Base-by-base conservation (phyloP, 2,888 invertebrate genomes). In the Lasiommata megera region DNA sequence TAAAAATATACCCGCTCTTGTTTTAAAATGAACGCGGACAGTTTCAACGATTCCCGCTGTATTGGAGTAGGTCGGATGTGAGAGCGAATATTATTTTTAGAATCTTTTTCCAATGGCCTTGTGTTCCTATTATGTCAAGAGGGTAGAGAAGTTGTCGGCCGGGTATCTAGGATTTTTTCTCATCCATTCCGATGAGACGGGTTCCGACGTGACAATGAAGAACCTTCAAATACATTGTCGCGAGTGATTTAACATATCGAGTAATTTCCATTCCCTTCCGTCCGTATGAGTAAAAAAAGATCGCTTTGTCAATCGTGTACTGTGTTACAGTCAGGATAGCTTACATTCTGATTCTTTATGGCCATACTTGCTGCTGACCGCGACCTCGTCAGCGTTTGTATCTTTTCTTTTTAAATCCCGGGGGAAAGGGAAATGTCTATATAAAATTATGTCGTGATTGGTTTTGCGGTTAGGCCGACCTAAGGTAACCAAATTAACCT, bases 41-140 rank as follows among this genome's bases (percentile, higher is more conserved):
- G 56, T 57, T 38, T 57, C 29, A 60, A 60, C 38, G 47, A 58
- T 54, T 60, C 44, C 31, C 54, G 51, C 41, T 46, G 50, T 60
- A 56, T 61, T 52, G 58, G 56, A 63, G 57, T 56, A 58, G 59
- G 57, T 65, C 46, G 51, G 51, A 36, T 61, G 54, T 54, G 58
- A 57, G 59, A 59, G 63, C 44, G 48, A 58, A 52, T 58, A 63
- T 63, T 65, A 61, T 65, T 65, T 64, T 64, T 63, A 66, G 59
- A 64, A 58, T 62, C 57, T 59, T 61, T 48, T 56, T 54, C 51
- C 44, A 73, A 64, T 67, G 63, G 63, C 58, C 62, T 64, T 65
- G 63, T 61, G 61, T 52, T 62, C 57, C 61, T 56, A 67, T 62
- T 64, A 62, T 61, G 63, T 61, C 65, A 60, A 66, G 64, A 58